Evolutionary conservation across 2,797 vertebrate species (phyloP).

Genomic region (Eupleurogrammus muticus): DNA sequence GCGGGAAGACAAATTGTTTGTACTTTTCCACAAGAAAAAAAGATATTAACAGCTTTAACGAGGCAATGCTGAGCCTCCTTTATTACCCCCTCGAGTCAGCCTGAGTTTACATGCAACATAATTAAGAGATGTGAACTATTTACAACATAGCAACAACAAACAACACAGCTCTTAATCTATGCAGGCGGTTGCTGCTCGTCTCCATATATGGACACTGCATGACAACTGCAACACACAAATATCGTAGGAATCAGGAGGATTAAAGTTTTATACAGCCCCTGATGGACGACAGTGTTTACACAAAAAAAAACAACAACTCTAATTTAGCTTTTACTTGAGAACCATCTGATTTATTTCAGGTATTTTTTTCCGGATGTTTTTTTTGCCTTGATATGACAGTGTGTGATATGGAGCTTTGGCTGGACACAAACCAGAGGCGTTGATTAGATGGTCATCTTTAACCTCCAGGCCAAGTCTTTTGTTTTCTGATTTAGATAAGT

Average conservation of each 20-base stretch:
- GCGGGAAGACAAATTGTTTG: slow-evolving; percentile 49
- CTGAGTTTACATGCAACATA: slow-evolving; percentile 45
- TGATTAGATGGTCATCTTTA: background rate
- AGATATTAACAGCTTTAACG: slow-evolving; percentile 26
- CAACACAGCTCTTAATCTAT: slow-evolving; percentile 2
- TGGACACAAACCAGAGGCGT: background rate
- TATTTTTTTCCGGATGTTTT: background rate
- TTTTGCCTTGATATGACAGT: background rate
- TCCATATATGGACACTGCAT: slow-evolving; percentile 1
- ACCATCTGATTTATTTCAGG: background rate
- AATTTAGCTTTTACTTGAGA: background rate
- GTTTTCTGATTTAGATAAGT: background rate
- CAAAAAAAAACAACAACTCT: background rate
- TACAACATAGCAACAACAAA: slow-evolving; percentile 37
- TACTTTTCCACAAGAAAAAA: slow-evolving; percentile 34
- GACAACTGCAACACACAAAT: slow-evolving; percentile 1
- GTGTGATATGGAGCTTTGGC: background rate
- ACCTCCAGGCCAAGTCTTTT: slow-evolving; percentile 6
- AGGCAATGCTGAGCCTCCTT: slow-evolving; percentile 23
- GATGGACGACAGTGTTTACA: background rate
- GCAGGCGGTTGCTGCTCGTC: background rate
- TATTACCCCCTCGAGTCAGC: slow-evolving; percentile 39
- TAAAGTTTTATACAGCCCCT: background rate
- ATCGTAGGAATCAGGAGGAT: background rate
- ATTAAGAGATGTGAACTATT: slow-evolving; percentile 5